A percentile compares a stretch with the other conserved stretches of the same genome.
Evolutionary conservation across 2,797 vertebrate species (phyloP).

Genomic region (Gymnocypris eckloni): DNA sequence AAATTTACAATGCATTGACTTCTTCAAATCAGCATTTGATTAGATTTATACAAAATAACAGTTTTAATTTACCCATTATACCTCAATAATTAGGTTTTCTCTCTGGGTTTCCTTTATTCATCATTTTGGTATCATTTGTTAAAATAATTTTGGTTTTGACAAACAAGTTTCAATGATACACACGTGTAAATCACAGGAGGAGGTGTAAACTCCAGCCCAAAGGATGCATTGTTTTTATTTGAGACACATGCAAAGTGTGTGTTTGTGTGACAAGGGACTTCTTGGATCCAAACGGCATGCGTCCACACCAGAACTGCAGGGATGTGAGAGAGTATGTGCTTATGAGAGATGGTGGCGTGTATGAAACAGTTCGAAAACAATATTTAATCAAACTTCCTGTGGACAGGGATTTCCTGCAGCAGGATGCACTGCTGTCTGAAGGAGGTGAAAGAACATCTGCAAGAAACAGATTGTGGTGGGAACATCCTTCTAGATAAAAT

Average conservation of each 20-base stretch:
- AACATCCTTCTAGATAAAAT: background rate
- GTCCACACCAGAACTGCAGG: background rate
- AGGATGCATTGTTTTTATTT: conserved; percentile 23
- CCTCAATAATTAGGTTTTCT: background rate
- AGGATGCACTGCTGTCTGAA: background rate
- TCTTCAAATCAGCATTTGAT: background rate
- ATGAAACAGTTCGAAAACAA: background rate
- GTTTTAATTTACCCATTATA: background rate
- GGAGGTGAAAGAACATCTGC: background rate
- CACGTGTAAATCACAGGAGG: background rate
- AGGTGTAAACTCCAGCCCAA: background rate
- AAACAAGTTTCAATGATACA: background rate
- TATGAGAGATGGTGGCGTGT: conserved; percentile 21
- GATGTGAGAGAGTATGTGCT: conserved; percentile 19
- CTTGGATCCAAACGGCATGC: conserved; percentile 25
- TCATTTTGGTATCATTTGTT: background rate
- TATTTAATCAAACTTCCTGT: conserved; percentile 24
- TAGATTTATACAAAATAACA: background rate
- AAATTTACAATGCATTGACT: conserved; percentile 12
- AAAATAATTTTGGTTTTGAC: conserved; percentile 12
- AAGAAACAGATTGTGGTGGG: background rate
- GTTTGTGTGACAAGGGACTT: conserved; percentile 12
- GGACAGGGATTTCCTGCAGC: conserved; percentile 24
- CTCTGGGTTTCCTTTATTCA: background rate
- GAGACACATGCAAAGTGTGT: conserved; percentile 33